Base-by-base conservation (phyloP, 2,113 vertebrate genomes). In the Pelecanoides urinatrix region DNA sequence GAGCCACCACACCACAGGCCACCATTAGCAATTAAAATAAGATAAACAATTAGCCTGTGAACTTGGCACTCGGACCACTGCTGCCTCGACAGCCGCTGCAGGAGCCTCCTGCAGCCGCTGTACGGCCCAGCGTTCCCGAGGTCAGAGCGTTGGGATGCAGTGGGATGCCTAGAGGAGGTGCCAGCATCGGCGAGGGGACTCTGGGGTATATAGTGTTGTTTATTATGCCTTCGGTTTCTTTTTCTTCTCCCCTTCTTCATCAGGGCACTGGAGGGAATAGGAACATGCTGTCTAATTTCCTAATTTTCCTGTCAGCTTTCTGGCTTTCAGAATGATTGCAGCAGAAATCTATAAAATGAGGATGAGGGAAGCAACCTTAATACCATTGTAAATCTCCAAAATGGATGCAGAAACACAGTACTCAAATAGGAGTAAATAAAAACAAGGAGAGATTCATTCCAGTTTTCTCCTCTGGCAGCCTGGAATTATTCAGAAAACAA, bases 381-480 rank as follows among this genome's bases (percentile, higher is more conserved):
- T 95, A 88, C 95, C 53, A 47, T 10, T 88, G 93, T 97, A 98
- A 97, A 97, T 97, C 96, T 97, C 95, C 61, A 88, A 88, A 97
- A 97, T 96, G 94, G 94, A 96, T 96, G 96, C 91, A 94, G 95
- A 89, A 88, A 92, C 94, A 93, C 83, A 94, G 91, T 80, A 72
- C 88, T 95, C 76, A 83, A 90, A 95, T 67, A 95, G 94, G 72
- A 97, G 96, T 97, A 95, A 97, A 95, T 97, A 97, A 97, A 92
- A 86, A 74, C 83, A 74, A 73, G 84, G 90, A 89, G 96, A 96
- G 79, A 93, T 94, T 91, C 90, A 81, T 96, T 95, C 89, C n/a
- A 27, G 92, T 93, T 97, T 94, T 89, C 88, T 80, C 79, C 68
- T 88, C 92, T 80, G 71, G 70, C 93, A 94, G 91, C 92, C 75